Base-by-base conservation (phyloP, 2,113 vertebrate genomes). In the Myrmecobius fasciatus region DNA sequence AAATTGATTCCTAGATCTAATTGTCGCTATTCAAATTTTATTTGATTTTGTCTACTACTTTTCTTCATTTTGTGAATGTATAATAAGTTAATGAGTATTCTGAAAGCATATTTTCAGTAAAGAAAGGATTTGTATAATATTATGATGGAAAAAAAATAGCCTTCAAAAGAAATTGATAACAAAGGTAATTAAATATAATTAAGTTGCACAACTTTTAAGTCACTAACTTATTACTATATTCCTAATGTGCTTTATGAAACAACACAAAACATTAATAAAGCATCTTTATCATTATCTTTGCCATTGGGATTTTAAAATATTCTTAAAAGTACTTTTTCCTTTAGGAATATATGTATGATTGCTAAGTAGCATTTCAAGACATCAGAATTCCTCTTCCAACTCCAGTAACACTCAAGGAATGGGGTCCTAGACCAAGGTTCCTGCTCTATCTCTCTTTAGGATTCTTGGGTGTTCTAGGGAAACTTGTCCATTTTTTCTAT, bases 121-220 rank as follows among this genome's bases (percentile, higher is more conserved):
- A 94, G 56, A 43, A 91, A 94, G 75, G 3, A 46, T 96, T 89
- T 91, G 91, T 95, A 67, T 94, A 11, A 94, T 92, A 96, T 54
- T 51, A 94, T 92, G 89, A 3, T 51, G 92, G 75, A 95, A 98
- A 97, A 91, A 97, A 97, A 96, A 51, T 53, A 88, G 89, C 56
- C 93, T 91, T 97, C 97, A 91, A 96, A 96, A 95, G 92, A 95
- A 89, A 91, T 56, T 24, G 96, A 89, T 92, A 89, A 91, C 91
- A 22, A 0, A 6, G 60, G 89, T 96, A 94, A 95, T 83, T 46
- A 0, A 91, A 0, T 94, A 92, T 52, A 95, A 67, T 96, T 96
- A n/a, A 36, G 91, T 93, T 75, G 0, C 2, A 0, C 5, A 25
- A 28, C 25, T 91, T 91, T 89, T 93, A 91, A 93, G 89, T 20